Evolutionary conservation across 2,888 invertebrate genomes (phyloP).

Genomic region (Clanis bilineata): DNA sequence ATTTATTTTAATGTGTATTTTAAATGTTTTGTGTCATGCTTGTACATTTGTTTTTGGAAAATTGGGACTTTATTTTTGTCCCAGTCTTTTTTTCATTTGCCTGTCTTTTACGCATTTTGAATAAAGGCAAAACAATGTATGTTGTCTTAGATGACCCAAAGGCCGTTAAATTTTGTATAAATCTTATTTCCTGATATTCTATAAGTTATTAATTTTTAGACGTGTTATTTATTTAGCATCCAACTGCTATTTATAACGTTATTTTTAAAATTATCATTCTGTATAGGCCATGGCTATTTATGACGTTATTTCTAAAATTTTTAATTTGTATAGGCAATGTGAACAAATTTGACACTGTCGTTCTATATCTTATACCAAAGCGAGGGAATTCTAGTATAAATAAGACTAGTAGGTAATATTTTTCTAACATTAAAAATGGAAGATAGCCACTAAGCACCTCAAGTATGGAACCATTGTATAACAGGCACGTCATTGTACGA

Average conservation of each 20-base stretch:
- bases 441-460: slow-evolving; percentile 60
- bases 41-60: background rate
- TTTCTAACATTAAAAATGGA: slow-evolving; percentile 53
- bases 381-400: slow-evolving; percentile 5
- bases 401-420: slow-evolving; percentile 66
- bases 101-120: background rate
- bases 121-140: background rate
- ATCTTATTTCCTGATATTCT: too few species aligned
- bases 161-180: too few species aligned
- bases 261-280: too few species aligned
- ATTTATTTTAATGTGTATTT: background rate
- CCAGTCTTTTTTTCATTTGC: background rate
- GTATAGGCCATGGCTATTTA: too few species aligned
- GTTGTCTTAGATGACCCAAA: too few species aligned
- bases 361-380: background rate
- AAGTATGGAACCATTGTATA: slow-evolving; percentile 51
- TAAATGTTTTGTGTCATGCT: background rate
- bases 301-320: too few species aligned
- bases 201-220: too few species aligned
- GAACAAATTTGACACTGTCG: background rate
- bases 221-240: too few species aligned
- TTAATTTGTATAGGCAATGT: too few species aligned
- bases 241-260: too few species aligned
- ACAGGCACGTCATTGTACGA: slow-evolving; percentile 62
- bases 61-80: background rate